Base-by-base conservation (phyloP, 2,113 vertebrate species). In the Natator depressus region DNA sequence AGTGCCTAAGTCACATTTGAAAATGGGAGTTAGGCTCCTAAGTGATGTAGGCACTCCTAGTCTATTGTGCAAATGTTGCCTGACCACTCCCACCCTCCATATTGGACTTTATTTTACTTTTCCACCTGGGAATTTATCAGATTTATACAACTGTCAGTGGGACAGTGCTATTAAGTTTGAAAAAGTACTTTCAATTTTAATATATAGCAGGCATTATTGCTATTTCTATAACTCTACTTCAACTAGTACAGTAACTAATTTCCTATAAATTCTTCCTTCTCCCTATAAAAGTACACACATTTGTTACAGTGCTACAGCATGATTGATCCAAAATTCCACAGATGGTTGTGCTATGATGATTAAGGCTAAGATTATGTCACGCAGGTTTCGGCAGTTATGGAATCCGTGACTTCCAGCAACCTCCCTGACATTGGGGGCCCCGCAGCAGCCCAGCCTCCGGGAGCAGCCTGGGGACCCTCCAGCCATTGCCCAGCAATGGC, bases 61-160 rank as follows among this genome's bases (percentile, higher is more conserved):
- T n/a, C 3, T 10, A 2, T 84, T 31, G 65, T 1, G 22, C 42
- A 0, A 50, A 25, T 82, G 90, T 46, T 17, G 76, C 8, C 17
- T 53, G 49, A 10, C 2, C 5, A 1, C 54, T 25, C 5, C 2
- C 0, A 2, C 5, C 14, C 5, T 42, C 16, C 1, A 0, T 51
- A 85, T 93, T 84, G 2, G 20, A 3, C 35, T 35, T 69, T 69
- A 69, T 69, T 69, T 69, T 69, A 69, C 9, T 96, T 90, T 93
- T 57, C 10, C 29, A 47, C 25, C 1, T 89, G 11, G 62, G 38
- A 92, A 55, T 12, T 93, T 76, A 2, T 1, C 0, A 0, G 10
- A 8, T 11, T 59, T 75, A 78, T 76, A 31, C 29, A 49, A 29
- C 17, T 87, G 2, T 88, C 22, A 55, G 4, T 78, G 10, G 10